These are phyloP conservation scores for Ramphastos sulfuratus DNA, from an alignment of 2,113 vertebrate species.

Conservation along the genomic window DNA sequence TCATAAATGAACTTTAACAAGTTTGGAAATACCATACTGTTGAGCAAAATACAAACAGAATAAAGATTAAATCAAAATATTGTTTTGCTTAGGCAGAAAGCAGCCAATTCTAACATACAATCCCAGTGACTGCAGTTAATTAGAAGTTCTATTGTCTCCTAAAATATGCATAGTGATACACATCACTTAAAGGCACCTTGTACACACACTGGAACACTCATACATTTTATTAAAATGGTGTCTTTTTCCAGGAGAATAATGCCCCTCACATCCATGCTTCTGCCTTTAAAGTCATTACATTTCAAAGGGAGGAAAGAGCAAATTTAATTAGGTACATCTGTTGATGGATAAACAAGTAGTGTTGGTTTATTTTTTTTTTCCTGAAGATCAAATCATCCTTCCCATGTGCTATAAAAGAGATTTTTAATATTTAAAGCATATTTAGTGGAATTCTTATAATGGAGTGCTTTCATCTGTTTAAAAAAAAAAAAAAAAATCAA, in stretches of 20 bases:
- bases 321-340: conserved; percentile 70
- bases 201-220: not conserved
- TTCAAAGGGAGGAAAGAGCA: too few species aligned
- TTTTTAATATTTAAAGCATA: conserved; percentile 75
- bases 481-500: not conserved
- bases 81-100: not conserved
- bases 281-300: conserved; percentile 62
- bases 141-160: conserved; percentile 21
- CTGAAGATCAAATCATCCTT: conserved; percentile 55
- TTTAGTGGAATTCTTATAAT: conserved; percentile 63
- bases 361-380: conserved; percentile 22
- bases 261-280: not conserved
- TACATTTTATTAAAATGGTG: not conserved
- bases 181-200: not conserved
- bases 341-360: conserved; percentile 74
- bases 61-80: conserved; percentile 14
- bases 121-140: conserved; percentile 3
- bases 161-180: not conserved
- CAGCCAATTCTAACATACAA: not conserved
- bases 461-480: conserved; percentile 68
- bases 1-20: not conserved
- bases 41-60: conserved; percentile 12
- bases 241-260: conserved; percentile 9
- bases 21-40: not conserved
- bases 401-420: conserved; percentile 51